Conservation (phyloP, 1,140 invertebrate genomes). For the Papilio aristodemus region DNA sequence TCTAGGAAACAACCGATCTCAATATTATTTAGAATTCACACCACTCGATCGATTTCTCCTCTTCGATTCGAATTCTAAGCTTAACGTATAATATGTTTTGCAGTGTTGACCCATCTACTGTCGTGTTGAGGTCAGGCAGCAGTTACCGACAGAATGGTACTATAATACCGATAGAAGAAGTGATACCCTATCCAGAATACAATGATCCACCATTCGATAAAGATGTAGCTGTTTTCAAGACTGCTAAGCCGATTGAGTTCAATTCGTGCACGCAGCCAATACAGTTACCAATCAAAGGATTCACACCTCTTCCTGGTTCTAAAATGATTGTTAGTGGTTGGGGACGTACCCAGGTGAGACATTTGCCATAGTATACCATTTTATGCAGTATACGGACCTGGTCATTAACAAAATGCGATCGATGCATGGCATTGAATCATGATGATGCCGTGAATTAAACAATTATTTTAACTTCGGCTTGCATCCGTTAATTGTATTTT, state of each 20-base stretch:
- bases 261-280: constrained; percentile 57
- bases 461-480: not conserved
- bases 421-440: too few species aligned
- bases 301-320: constrained; percentile 44
- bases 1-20: too few species aligned
- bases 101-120: constrained; percentile 67
- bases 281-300: constrained; percentile 43
- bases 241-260: constrained; percentile 58
- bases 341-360: constrained; percentile 59
- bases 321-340: constrained; percentile 62
- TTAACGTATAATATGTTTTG: constrained; percentile 28
- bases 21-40: not conserved
- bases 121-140: constrained; percentile 71
- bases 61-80: not conserved
- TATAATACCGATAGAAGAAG: constrained; percentile 66
- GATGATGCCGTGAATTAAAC: too few species aligned
- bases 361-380: not conserved
- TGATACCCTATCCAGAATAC: constrained; percentile 76
- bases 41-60: not conserved
- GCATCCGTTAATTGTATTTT: not conserved
- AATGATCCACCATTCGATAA: constrained; percentile 78
- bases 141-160: constrained; percentile 63
- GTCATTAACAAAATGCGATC: too few species aligned
- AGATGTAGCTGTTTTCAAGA: constrained; percentile 82
- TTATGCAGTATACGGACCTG: too few species aligned